These are phyloP conservation scores for Epizoanthus scotinus DNA, from an alignment of 92 coral and sea anemone species.

Conservation along the genomic window DNA sequence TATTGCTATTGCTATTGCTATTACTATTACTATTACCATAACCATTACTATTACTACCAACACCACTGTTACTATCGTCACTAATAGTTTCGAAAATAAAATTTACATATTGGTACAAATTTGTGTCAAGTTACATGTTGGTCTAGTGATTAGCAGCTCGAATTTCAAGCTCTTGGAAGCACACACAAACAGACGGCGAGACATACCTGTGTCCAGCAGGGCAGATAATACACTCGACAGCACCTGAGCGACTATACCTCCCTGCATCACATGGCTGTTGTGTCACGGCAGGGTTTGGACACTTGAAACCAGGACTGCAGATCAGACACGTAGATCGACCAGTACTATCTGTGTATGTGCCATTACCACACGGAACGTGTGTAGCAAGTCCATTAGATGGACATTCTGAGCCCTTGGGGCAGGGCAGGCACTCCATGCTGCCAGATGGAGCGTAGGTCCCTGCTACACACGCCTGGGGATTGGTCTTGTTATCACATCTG, in stretches of 20 bases:
- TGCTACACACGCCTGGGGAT: constrained; percentile 30
- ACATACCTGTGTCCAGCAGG: constrained; percentile 44
- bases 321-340: constrained; percentile 60
- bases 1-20: no score
- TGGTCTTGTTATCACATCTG: constrained; percentile 35
- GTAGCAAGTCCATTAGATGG: constrained; percentile 56
- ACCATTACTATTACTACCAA: no score
- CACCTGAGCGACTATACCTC: constrained; percentile 38
- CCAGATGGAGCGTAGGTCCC: constrained; percentile 49
- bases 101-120: no score
- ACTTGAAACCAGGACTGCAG: constrained; percentile 81
- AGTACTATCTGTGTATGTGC: constrained; percentile 64
- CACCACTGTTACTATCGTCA: no score
- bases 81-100: no score
- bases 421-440: constrained; percentile 49
- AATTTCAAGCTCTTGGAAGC: no score
- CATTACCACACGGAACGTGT: constrained; percentile 73
- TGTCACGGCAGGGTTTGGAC: constrained; percentile 48
- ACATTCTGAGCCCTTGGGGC: constrained; percentile 83
- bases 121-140: no score
- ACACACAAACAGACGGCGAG: background rate
- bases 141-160: no score
- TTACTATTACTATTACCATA: no score
- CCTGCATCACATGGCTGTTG: constrained; percentile 45
- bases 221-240: constrained; percentile 41